A percentile compares a stretch with the other conserved stretches of the same genome.
Conservation (phyloP, 2,888 invertebrate species). For the Phyllotreta striolata region DNA sequence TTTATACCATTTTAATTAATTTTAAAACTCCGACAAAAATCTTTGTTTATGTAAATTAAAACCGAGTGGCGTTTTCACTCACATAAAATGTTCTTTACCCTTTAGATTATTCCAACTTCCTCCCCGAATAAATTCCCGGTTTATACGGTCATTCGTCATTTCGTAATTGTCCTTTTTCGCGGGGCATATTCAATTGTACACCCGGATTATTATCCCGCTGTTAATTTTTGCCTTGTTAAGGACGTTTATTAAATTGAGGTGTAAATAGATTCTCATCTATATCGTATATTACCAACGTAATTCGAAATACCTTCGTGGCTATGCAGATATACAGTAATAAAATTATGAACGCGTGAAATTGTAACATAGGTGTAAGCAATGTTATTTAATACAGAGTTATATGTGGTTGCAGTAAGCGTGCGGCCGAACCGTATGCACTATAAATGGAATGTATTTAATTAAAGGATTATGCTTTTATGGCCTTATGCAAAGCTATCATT, state of each 20-base stretch:
- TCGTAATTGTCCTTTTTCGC: no score
- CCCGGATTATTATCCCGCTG: no score
- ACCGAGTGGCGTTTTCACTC: conserved; percentile 20
- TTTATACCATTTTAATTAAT: conserved; percentile 35
- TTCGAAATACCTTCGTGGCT: conserved; percentile 49
- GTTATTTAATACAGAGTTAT: conserved; percentile 56
- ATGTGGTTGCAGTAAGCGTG: conserved; percentile 47
- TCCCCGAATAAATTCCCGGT: conserved; percentile 18
- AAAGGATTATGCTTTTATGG: conserved; percentile 60
- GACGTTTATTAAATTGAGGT: conserved; percentile 39
- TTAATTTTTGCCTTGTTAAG: conserved; percentile 2
- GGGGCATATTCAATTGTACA: no score
- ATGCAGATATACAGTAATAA: conserved; percentile 53
- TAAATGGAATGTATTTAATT: conserved; percentile 62
- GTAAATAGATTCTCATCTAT: conserved; percentile 40
- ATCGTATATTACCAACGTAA: conserved; percentile 43
- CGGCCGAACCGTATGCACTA: conserved; percentile 57
- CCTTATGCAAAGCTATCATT: conserved; percentile 45
- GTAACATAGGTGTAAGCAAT: conserved; percentile 59
- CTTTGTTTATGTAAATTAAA: conserved; percentile 29
- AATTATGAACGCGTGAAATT: conserved; percentile 60
- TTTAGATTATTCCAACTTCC: conserved; percentile 19
- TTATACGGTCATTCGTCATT: conserved; percentile 6
- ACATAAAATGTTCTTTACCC: conserved; percentile 26
- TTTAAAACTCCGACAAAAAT: conserved; percentile 31